Evolutionary conservation across 2,113 vertebrate genomes (phyloP), one percentile per base, ranked within the genome.

Genomic region (Leucopternis melanops): DNA sequence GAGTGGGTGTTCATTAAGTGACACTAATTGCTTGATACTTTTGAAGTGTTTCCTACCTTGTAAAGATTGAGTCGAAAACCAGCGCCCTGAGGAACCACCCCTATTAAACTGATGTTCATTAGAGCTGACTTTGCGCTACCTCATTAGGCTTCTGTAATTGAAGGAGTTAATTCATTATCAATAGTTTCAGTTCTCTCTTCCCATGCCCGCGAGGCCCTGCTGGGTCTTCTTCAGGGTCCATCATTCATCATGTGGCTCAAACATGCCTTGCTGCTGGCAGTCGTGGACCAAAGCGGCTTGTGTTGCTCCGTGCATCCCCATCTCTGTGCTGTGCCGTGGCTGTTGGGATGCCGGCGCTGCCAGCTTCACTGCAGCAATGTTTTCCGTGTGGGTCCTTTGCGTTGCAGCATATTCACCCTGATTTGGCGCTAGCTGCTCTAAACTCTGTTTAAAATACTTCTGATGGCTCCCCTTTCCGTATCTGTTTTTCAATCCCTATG

Each of bases 111-210:
- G 73, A 61, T 82, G 86, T 86, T 97, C 94, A 86, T 96, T 96
- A 96, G 88, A 40, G 86, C 86, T 63, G 90, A 94, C 92, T 97
- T 73, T 79, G 92, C 0, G 21, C 90, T 93, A 92, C 88, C 96
- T 97, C 95, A 96, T 96, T 97, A 96, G 83, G 75, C 89, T 83
- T 69, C 88, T 72, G 90, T 97, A 96, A 96, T 95, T 93, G 96
- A 94, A 96, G 95, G 95, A 96, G 84, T 96, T 95, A 96, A 97
- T 96, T 97, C 95, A 96, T 97, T 96, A 96, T 95, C 96, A 97
- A 95, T 96, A 96, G 80, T 82, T 91, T 90, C 59, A 62, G 75
- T 72, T 93, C 80, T 82, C 36, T 88, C 71, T 74, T 62, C 71
- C 81, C 67, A 6, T 90, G 72, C 81, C 81, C 21, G 7, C 22